Evolutionary conservation across 2,888 invertebrate species (phyloP).

Genomic region (Sphaeridia pumilis): DNA sequence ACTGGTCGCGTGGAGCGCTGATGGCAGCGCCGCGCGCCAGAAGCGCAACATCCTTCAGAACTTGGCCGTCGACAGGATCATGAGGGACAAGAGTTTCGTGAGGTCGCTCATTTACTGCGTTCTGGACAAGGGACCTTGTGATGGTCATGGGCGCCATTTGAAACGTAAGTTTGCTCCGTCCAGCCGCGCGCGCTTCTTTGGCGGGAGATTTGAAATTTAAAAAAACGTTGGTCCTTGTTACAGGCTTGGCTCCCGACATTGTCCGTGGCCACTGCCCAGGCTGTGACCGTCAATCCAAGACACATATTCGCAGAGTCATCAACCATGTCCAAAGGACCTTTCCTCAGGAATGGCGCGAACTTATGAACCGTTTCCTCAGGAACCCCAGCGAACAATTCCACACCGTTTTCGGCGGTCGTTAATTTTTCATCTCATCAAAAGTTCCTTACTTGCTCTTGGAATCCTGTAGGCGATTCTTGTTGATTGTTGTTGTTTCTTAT

Average conservation of each 20-base stretch:
- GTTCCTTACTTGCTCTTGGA: too few species aligned
- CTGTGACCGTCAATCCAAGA: conserved; percentile 33
- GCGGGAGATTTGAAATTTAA: too few species aligned
- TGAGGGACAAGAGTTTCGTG: conserved; percentile 35
- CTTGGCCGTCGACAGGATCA: conserved; percentile 33
- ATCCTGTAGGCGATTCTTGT: too few species aligned
- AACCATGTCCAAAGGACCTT: conserved; percentile 61
- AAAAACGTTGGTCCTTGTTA: conserved; percentile 35
- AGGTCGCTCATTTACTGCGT: conserved; percentile 35
- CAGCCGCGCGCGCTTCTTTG: too few species aligned
- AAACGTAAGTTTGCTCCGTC: conserved; percentile 30
- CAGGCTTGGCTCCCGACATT: conserved; percentile 62
- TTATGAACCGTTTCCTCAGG: conserved; percentile 22
- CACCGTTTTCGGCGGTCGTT: conserved; percentile 12
- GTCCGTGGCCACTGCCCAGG: conserved; percentile 55
- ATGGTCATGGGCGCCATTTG: conserved; percentile 31
- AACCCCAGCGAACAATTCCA: conserved; percentile 15
- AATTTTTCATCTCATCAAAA: background rate
- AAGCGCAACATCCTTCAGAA: conserved; percentile 29
- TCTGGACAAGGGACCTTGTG: conserved; percentile 36
- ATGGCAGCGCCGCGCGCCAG: too few species aligned
- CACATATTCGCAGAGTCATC: conserved; percentile 60
- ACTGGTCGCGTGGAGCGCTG: too few species aligned
- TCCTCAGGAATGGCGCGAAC: conserved; percentile 58
- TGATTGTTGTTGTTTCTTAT: too few species aligned